Conservation (phyloP, 2,113 vertebrate genomes). For the Dolichallabes microphthalmus region DNA sequence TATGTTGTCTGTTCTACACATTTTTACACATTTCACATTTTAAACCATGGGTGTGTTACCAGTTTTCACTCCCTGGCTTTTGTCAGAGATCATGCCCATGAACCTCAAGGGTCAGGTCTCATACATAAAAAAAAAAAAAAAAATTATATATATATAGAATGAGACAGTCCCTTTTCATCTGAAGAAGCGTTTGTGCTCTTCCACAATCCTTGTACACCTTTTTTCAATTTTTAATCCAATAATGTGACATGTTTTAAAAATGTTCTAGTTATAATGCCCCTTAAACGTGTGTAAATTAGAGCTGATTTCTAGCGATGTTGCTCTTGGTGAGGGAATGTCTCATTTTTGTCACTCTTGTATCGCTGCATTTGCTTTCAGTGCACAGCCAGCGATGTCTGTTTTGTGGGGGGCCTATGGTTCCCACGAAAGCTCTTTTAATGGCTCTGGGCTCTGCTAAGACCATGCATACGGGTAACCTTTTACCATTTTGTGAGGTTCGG, state of each 20-base stretch:
- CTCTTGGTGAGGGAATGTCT: background rate
- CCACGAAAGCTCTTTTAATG: slow-evolving; percentile 64
- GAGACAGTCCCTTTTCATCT: background rate
- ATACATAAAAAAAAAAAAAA: background rate
- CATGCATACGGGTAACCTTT: slow-evolving; percentile 59
- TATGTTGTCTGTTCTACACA: slow-evolving; percentile 17
- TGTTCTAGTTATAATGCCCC: slow-evolving; percentile 12
- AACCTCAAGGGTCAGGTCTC: background rate
- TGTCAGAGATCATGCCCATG: slow-evolving; percentile 12
- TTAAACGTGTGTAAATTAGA: slow-evolving; percentile 58
- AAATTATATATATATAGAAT: slow-evolving; percentile 15
- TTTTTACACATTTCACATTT: background rate
- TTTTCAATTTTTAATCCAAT: slow-evolving; percentile 53
- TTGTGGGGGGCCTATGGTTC: slow-evolving; percentile 60
- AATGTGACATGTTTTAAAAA: slow-evolving; percentile 19
- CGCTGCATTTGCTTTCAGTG: background rate
- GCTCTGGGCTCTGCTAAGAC: slow-evolving; percentile 61
- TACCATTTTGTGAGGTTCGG: slow-evolving; percentile 60
- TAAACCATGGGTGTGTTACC: slow-evolving; percentile 2
- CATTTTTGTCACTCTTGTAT: slow-evolving; percentile 34
- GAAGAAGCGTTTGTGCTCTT: background rate
- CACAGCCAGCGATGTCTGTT: background rate
- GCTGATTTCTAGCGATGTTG: slow-evolving; percentile 3
- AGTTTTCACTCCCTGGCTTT: background rate
- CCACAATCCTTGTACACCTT: background rate